Base-by-base conservation (phyloP, 2,797 vertebrate species). In the Xiphorhynchus erythropygius region DNA sequence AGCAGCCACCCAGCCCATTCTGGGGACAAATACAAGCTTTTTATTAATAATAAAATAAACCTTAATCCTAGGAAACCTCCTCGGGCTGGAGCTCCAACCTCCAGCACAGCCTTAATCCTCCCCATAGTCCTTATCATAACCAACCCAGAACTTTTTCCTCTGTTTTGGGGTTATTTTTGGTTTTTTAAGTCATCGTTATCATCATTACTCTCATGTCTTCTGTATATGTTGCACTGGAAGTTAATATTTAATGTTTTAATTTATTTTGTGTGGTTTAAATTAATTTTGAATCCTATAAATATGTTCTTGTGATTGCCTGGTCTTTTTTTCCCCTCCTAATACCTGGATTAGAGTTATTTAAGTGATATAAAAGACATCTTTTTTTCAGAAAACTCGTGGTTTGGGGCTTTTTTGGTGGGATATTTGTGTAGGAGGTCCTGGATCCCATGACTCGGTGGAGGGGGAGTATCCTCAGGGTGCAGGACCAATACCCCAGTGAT, bases 211-310 rank as follows among this genome's bases (percentile, higher is more conserved):
- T 97, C 83, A 10, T 91, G 86, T 97, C 91, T 97, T 98, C 97
- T 98, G 98, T 98, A 98, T 98, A 98, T 98, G 97, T 98, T 98
- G 98, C 98, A 98, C 98, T 98, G 98, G 98, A 98, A 92, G 97
- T 98, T 98, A 97, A 98, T 98, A 98, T 98, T 98, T 98, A 98
- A 98, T 98, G 97, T 98, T 97, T 98, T 98, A 98, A 98, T 98
- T 98, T 98, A 98, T 98, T 98, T 98, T 93, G 97, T 87, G 97
- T 97, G 97, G 95, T 98, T 88, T 97, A 98, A 98, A 98, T 98
- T 98, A 98, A 98, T 98, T 97, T 97, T 97, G 97, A 98, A 97
- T 98, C 97, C 93, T 97, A 59, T 97, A 90, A 93, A 95, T 94
- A 94, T 93, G 81, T 98, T 97, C 89, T 92, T 97, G 96, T 97